Evolutionary conservation across 2,797 vertebrate genomes (phyloP), one percentile per base, ranked within the genome.

Genomic region (Taeniopygia guttata): DNA sequence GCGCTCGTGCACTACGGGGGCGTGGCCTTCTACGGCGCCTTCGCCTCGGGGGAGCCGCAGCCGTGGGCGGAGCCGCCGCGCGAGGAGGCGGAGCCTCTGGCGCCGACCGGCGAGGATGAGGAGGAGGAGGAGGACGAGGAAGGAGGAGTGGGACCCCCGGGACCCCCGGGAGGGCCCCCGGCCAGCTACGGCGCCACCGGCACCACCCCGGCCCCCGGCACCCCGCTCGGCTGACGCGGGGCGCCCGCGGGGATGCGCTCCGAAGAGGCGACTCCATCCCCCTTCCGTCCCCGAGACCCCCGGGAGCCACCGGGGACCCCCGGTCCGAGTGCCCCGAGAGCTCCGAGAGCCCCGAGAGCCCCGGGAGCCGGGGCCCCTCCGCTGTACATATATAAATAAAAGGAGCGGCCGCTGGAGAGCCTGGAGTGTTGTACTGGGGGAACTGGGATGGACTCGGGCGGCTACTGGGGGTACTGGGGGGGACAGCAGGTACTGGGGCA

Each of bases 1-100:
- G 98, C 32, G 9, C 77, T 80, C 54, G 77, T 80, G 36, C 77
- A 80, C 63, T 80, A 80, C 43, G 77, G 9, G 77, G 77, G 77
- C 52, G 77, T 80, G 43, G 54, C 54, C 3, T 80, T 80, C 52
- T 80, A 68, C 43, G 64, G 43, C 63, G 45, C 5, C 52, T 80
- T 49, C 63, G 63, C 77, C 25, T 80, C 63, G 3, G 77, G 77
- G 45, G 77, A 49, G 77, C 54, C 43, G 54, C 77, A 59, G 45
- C 64, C 63, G 7, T 80, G 77, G 77, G 77, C 77, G 23, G 77
- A 80, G 64, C 77, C 77, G 5, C 43, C 77, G 22, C 63, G 77
- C 1, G 76, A 67, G 76, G 76, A 79, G 63, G 76, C 77, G 27
- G 52, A 79, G 63, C 63, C 77, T 5, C 43, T 67, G 13, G 76